Evolutionary conservation across 2,113 vertebrate genomes (phyloP).

Genomic region (Eidolon helvum): DNA sequence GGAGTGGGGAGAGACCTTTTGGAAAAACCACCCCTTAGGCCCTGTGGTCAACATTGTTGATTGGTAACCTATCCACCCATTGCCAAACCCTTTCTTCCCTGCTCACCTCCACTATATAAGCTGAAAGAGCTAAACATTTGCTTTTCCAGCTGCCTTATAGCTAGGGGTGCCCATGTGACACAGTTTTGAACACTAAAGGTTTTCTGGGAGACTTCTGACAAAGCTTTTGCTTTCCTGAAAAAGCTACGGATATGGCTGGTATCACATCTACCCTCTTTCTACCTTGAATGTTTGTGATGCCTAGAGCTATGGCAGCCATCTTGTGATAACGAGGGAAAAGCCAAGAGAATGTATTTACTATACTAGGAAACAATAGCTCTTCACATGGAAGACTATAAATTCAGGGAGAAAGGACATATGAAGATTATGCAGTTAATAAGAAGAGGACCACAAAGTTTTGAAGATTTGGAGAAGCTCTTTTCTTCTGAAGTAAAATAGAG

Average conservation of each 20-base stretch:
- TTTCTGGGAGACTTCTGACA: conserved; percentile 19
- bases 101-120: background rate
- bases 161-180: background rate
- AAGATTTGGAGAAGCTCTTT: background rate
- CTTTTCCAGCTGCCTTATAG: background rate
- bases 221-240: background rate
- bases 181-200: background rate
- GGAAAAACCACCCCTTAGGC: background rate
- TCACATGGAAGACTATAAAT: background rate
- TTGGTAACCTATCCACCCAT: background rate
- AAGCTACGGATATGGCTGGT: background rate
- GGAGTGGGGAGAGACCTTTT: background rate
- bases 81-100: background rate
- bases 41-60: background rate
- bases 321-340: background rate
- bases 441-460: background rate
- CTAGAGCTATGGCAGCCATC: background rate
- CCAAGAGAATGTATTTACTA: background rate
- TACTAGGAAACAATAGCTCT: background rate
- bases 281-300: background rate
- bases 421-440: background rate
- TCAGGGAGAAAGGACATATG: background rate
- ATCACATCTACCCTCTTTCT: background rate
- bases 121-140: background rate
- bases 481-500: background rate